A percentile compares a stretch with the other conserved stretches of the same genome.
Conservation (phyloP, 1,140 invertebrate genomes). For the Caenorhabditis tropicalis region DNA sequence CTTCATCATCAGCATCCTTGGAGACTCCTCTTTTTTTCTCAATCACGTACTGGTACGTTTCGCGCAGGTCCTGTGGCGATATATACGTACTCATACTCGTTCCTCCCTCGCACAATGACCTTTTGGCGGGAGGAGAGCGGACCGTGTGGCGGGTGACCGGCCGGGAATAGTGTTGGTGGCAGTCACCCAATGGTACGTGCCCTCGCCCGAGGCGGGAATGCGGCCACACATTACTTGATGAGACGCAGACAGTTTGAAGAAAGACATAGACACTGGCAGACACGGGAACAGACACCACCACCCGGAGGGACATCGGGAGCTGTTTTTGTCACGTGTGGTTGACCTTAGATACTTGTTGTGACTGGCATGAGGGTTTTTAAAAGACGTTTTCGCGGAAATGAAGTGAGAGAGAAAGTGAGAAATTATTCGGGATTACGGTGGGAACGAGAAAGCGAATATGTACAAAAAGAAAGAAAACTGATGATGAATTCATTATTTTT, state of each 20-base stretch:
- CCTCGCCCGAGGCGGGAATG: conserved; percentile 31
- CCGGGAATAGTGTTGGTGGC: conserved; percentile 40
- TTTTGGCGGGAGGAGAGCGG: conserved; percentile 15
- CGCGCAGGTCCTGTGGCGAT: conserved; percentile 13
- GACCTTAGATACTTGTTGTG: conserved; percentile 36
- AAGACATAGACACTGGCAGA: conserved; percentile 29
- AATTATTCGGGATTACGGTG: neutral
- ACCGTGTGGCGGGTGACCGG: conserved; percentile 23
- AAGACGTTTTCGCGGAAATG: neutral
- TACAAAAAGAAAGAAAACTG: neutral
- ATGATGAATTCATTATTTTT: conserved; percentile 42
- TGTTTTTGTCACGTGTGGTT: conserved; percentile 11
- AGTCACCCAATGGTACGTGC: conserved; percentile 40
- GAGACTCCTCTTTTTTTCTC: conserved; percentile 13
- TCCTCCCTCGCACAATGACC: conserved; percentile 25
- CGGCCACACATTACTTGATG: neutral
- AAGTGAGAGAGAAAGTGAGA: neutral
- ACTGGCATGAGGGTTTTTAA: neutral
- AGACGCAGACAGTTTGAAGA: conserved; percentile 22
- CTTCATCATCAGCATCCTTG: neutral
- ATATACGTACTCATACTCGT: conserved; percentile 24
- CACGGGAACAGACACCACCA: conserved; percentile 32
- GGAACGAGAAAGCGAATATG: neutral
- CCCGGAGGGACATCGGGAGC: conserved; percentile 28
- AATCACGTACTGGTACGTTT: conserved; percentile 34